A percentile compares a stretch with the other conserved stretches of the same genome.
phyloP scores from a whole-genome alignment of 1,140 invertebrate species.

The Agrilus planipennis region DNA sequence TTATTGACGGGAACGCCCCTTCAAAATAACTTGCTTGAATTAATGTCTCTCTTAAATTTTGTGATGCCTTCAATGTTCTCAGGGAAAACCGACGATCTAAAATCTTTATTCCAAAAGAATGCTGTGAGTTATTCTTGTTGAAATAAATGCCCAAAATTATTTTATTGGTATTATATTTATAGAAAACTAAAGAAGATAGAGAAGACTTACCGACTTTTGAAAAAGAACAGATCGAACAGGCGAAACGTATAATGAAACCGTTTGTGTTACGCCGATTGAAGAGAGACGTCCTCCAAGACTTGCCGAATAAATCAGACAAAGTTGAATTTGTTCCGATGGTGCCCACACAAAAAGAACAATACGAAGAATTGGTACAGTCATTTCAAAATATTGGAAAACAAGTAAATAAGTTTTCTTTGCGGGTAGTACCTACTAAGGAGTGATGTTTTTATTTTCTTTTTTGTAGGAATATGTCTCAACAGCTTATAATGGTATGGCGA shows the following conservation, averaged over 20 bases:
- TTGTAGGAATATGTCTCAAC: background rate
- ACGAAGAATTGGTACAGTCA: conserved; percentile 59
- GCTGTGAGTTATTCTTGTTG: conserved; percentile 36
- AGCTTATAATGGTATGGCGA: conserved; percentile 54
- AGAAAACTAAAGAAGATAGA: conserved; percentile 21
- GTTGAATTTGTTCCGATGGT: conserved; percentile 53
- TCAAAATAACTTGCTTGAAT: conserved; percentile 91
- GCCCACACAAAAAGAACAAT: conserved; percentile 58
- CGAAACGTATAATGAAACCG: conserved; percentile 91
- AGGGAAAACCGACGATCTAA: conserved; percentile 76
- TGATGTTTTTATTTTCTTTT: background rate
- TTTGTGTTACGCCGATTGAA: conserved; percentile 90
- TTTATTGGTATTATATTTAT: too few relatives aligned
- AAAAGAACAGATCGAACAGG: conserved; percentile 77
- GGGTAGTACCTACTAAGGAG: too few relatives aligned
- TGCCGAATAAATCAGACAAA: conserved; percentile 67
- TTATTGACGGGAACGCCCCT: conserved; percentile 85
- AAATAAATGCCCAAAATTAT: background rate
- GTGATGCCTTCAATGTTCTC: conserved; percentile 93
- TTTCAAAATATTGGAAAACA: conserved; percentile 53
- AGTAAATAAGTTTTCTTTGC: conserved; percentile 18
- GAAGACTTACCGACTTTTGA: conserved; percentile 66
- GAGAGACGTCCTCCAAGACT: conserved; percentile 65
- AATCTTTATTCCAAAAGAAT: conserved; percentile 71
- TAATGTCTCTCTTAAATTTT: conserved; percentile 91